Evolutionary conservation across 2,888 invertebrate genomes (phyloP).

Genomic region (Synanthedon andrenaeformis): DNA sequence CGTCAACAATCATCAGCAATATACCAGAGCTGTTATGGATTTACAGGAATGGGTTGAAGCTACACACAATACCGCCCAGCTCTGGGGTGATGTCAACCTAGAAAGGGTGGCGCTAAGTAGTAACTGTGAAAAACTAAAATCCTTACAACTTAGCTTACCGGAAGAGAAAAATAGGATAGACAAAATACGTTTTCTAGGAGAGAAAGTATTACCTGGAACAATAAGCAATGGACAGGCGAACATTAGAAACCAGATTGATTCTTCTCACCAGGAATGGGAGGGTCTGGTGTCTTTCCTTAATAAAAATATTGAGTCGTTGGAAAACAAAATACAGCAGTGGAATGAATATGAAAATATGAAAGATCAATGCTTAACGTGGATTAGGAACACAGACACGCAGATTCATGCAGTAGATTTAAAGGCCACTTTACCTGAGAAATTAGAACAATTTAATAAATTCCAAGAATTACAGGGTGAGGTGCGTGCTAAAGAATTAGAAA

Average conservation of each 20-base stretch:
- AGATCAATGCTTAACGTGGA: slow-evolving; percentile 88
- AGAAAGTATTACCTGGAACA: slow-evolving; percentile 90
- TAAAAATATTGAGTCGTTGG: slow-evolving; percentile 82
- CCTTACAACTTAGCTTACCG: slow-evolving; percentile 80
- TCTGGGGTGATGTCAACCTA: slow-evolving; percentile 86
- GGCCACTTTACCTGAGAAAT: slow-evolving; percentile 84
- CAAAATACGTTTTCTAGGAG: slow-evolving; percentile 84
- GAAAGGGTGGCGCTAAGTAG: slow-evolving; percentile 88
- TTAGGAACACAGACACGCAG: slow-evolving; percentile 87
- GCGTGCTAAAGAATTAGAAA: slow-evolving; percentile 90
- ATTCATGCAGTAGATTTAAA: slow-evolving; percentile 90
- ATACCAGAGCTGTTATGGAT: slow-evolving; percentile 87
- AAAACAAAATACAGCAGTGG: slow-evolving; percentile 90
- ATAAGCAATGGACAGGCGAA: slow-evolving; percentile 85
- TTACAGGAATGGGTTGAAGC: slow-evolving; percentile 89
- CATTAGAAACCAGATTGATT: slow-evolving; percentile 88
- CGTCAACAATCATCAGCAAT: slow-evolving; percentile 90
- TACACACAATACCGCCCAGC: slow-evolving; percentile 82
- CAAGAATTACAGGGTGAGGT: slow-evolving; percentile 88
- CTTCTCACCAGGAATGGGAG: slow-evolving; percentile 92
- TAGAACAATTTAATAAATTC: slow-evolving; percentile 83
- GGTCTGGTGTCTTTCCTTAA: slow-evolving; percentile 80
- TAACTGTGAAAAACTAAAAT: slow-evolving; percentile 86
- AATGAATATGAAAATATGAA: slow-evolving; percentile 89
- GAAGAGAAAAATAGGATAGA: slow-evolving; percentile 89